Evolutionary conservation across 2,797 vertebrate species (phyloP), one percentile per base, ranked within the genome.

Genomic region (Amblyopsis hoosieri): DNA sequence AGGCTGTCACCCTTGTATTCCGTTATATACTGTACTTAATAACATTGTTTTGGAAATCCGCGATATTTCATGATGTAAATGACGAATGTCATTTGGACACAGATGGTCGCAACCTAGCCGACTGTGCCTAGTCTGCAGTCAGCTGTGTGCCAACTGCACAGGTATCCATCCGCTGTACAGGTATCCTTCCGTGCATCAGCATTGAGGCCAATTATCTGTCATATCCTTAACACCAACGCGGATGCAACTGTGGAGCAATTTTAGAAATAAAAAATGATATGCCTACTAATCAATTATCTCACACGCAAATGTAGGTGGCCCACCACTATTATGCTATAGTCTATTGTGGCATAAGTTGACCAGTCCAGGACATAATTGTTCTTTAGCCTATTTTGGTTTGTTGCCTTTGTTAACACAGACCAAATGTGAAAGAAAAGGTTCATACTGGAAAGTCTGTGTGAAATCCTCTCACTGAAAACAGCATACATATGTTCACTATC

Each of bases 21-120:
- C 45, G 72, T 78, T 85, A 75, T 53, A 74, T 68, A 67, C 69
- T 33, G 71, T 47, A 4, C 10, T 23, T n/a, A 19, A n/a, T 57
- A 65, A 29, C 23, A 4, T 29, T 74, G 71, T 29, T 59, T 54
- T 59, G 54, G 60, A 54, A 63, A 65, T 72, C 62, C 37, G 62
- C 61, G 53, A 12, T 19, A 48, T 74, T 77, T 67, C 48, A 48
- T 71, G 66, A 37, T 9, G 64, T 64, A 62, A 72, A 60, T 42
- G 66, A 13, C 45, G 54, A 29, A 80, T 86, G 84, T 83, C 77
- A 74, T 80, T 75, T 69, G 66, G 72, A 66, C 74, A 80, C 84
- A 79, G 80, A 87, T 82, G 80, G 78, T 67, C 37, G 67, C 76
- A 71, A 74, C 59, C 67, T 33, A 69, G 50, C 55, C 64, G 66